Evolutionary conservation across 2,113 vertebrate genomes (phyloP).

Genomic region (Tyto alba): DNA sequence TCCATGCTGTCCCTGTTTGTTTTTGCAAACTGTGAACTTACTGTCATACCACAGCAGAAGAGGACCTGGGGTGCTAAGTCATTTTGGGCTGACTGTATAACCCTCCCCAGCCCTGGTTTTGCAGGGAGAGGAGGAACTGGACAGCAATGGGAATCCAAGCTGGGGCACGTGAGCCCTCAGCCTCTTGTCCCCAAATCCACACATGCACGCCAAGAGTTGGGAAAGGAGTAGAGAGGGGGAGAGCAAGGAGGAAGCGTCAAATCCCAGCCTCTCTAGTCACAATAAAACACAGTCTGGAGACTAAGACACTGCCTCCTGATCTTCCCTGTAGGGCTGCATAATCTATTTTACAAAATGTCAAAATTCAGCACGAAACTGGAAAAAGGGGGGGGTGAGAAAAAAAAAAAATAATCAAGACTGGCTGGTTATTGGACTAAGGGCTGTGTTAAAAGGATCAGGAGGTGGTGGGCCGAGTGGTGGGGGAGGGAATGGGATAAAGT

Average conservation of each 20-base stretch:
- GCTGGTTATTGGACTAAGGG: slow-evolving; percentile 64
- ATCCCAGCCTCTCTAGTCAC: background rate
- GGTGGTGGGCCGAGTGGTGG: slow-evolving; percentile 64
- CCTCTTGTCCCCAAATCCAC: background rate
- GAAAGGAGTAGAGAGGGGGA: background rate
- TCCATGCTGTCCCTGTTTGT: background rate
- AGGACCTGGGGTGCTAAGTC: background rate
- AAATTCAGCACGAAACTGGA: slow-evolving; percentile 52
- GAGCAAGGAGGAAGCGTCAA: background rate
- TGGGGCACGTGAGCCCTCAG: background rate
- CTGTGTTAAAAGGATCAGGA: slow-evolving; percentile 90
- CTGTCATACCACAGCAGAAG: background rate
- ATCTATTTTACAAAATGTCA: slow-evolving; percentile 60
- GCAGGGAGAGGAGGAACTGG: background rate
- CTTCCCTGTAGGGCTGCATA: slow-evolving; percentile 18
- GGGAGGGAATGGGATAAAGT: slow-evolving; percentile 68
- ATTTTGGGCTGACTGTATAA: background rate
- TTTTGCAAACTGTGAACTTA: background rate
- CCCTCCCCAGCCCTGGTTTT: background rate
- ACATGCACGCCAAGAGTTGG: background rate
- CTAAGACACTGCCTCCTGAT: slow-evolving; percentile 21
- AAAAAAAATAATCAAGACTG: background rate
- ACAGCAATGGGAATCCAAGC: background rate
- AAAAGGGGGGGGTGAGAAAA: background rate
- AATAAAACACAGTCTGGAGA: background rate